A percentile compares a stretch with the other conserved stretches of the same genome.
Evolutionary conservation across 2,113 vertebrate genomes (phyloP).

Genomic region (Pangasianodon gigas): DNA sequence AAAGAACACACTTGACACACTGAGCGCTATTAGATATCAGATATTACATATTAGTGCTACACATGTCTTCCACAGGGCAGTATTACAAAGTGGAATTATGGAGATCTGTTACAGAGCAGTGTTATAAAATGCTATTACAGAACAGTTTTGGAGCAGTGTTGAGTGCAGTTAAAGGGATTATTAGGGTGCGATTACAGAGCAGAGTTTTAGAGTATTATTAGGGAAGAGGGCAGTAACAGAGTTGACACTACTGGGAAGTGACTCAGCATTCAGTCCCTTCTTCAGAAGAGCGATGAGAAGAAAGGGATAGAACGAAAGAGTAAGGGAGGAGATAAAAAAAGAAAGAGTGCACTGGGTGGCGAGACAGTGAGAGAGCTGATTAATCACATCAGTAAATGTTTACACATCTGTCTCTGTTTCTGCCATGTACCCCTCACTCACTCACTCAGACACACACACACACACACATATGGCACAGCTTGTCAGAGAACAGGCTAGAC

Average conservation of each 20-base stretch:
- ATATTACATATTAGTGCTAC: background rate
- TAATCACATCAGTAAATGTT: conserved; percentile 52
- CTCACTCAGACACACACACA: background rate
- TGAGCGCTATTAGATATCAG: background rate
- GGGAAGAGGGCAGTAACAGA: background rate
- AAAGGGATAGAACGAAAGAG: background rate
- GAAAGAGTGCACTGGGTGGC: conserved; percentile 15
- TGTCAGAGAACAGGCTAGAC: background rate
- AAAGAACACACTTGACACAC: background rate
- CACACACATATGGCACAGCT: conserved; percentile 15
- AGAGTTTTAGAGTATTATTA: conserved; percentile 16
- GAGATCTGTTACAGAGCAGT: conserved; percentile 6
- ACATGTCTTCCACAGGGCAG: background rate
- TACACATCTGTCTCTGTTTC: conserved; percentile 50
- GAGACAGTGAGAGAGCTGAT: conserved; percentile 33
- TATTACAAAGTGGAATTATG: background rate
- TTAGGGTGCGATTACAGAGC: conserved; percentile 6
- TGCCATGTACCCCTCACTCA: conserved; percentile 10
- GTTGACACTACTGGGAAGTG: conserved; percentile 23
- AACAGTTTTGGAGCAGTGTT: background rate
- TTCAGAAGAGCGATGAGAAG: background rate
- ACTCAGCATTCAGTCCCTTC: conserved; percentile 33
- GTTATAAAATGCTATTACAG: background rate
- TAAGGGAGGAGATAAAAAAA: background rate
- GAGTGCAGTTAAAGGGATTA: conserved; percentile 4